These are phyloP conservation scores for Chaetops frenatus DNA, from an alignment of 2,113 vertebrate species.

Conservation along the genomic window DNA sequence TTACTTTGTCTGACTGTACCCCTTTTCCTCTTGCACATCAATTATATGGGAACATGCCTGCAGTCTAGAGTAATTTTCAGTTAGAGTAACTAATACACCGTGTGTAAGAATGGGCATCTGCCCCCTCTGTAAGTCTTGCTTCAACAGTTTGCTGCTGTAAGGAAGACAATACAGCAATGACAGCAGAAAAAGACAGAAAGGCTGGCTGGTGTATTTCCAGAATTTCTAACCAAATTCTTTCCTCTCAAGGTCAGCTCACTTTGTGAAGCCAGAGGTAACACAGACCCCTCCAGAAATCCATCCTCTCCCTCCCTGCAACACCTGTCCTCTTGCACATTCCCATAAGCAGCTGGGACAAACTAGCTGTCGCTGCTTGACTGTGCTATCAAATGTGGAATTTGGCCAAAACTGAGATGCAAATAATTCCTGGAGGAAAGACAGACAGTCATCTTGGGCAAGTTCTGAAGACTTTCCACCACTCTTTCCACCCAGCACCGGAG, in stretches of 20 bases:
- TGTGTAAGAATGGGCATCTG: fast-evolving
- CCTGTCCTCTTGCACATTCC: background rate
- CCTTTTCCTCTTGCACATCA: background rate
- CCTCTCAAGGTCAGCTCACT: background rate
- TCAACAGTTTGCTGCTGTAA: background rate
- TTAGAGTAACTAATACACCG: background rate
- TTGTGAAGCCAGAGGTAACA: background rate
- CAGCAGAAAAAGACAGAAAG: background rate
- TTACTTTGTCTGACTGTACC: background rate
- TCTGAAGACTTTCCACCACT: background rate
- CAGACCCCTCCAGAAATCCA: background rate
- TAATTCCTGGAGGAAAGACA: background rate
- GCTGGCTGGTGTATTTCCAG: background rate
- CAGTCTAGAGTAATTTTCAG: background rate
- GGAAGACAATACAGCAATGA: background rate
- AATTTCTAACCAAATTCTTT: background rate
- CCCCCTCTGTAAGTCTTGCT: background rate
- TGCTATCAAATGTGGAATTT: background rate
- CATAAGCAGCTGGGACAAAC: background rate
- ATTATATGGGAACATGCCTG: background rate
- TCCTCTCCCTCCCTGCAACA: background rate
- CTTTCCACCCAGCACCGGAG: background rate
- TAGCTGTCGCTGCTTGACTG: background rate
- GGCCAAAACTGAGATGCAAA: background rate
- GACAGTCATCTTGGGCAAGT: background rate